A percentile compares a stretch with the other conserved stretches of the same genome.
Evolutionary conservation across 2,797 vertebrate genomes (phyloP).

Genomic region (Telmatherina bonti): DNA sequence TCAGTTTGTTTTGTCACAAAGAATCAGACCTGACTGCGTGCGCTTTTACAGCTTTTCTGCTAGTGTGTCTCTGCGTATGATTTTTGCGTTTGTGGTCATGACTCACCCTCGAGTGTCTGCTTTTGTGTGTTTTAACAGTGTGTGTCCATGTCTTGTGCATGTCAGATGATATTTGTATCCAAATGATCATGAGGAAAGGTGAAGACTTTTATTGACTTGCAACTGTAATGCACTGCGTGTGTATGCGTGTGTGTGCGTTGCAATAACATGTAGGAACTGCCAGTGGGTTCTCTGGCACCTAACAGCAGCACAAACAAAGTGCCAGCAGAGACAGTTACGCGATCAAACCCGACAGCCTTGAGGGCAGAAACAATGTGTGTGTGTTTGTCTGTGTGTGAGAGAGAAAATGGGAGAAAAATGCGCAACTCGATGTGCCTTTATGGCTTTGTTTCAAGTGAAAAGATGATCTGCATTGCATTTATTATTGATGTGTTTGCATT

Average conservation of each 20-base stretch:
- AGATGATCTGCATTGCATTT: slow-evolving; percentile 17
- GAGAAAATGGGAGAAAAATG: slow-evolving; percentile 2
- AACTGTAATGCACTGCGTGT: slow-evolving; percentile 4
- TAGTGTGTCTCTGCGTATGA: slow-evolving; percentile 14
- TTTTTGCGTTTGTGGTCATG: slow-evolving; percentile 33
- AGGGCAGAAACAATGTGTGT: slow-evolving; percentile 48
- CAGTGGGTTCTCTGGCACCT: slow-evolving; percentile 60
- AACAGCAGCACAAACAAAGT: slow-evolving; percentile 55
- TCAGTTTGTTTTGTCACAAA: slow-evolving; percentile 24
- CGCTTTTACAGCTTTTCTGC: slow-evolving; percentile 11
- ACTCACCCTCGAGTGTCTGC: slow-evolving; percentile 35
- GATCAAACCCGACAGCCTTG: slow-evolving; percentile 59
- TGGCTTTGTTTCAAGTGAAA: not conserved
- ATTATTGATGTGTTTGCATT: slow-evolving; percentile 37
- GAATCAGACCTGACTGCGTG: slow-evolving; percentile 14
- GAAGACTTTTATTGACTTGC: slow-evolving; percentile 51
- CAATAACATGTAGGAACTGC: slow-evolving; percentile 37
- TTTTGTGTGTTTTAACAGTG: slow-evolving; percentile 17
- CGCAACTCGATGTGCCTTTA: slow-evolving; percentile 7
- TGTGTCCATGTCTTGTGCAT: slow-evolving; percentile 28
- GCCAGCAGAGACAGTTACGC: slow-evolving; percentile 54
- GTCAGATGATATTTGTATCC: slow-evolving; percentile 49
- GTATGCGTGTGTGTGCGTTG: slow-evolving; percentile 23
- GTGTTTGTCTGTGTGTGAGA: slow-evolving; percentile 29
- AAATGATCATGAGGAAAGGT: slow-evolving; percentile 34